Conservation (phyloP, 2,113 vertebrate species). For the Tychaedon coryphoeus region DNA sequence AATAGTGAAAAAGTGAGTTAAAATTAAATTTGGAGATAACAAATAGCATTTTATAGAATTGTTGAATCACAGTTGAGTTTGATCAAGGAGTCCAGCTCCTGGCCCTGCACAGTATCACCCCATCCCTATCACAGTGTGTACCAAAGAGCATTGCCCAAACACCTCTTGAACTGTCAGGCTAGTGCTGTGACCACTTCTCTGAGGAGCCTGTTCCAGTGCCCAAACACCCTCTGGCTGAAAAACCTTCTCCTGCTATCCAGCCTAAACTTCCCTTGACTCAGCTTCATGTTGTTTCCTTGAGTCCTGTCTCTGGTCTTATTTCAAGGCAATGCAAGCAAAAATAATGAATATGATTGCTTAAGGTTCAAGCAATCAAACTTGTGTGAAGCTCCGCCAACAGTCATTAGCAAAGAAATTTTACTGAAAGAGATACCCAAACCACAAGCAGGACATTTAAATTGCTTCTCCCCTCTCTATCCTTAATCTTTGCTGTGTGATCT, state of each 20-base stretch:
- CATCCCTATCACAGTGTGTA: fast-evolving
- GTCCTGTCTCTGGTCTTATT: neutral
- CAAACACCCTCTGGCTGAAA: fast-evolving
- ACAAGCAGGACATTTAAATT: neutral
- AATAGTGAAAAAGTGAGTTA: neutral
- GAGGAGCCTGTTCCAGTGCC: neutral
- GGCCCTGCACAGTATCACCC: neutral
- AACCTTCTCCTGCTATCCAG: neutral
- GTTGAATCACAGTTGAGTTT: neutral
- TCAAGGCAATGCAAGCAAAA: neutral
- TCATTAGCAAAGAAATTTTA: neutral
- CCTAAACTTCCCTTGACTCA: neutral
- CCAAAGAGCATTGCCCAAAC: neutral
- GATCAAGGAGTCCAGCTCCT: neutral
- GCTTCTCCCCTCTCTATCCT: neutral
- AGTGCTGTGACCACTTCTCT: neutral
- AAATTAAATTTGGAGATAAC: neutral
- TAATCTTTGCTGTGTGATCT: no score
- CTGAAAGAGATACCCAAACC: neutral
- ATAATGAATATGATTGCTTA: neutral
- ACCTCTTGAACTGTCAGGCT: neutral
- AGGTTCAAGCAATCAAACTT: neutral
- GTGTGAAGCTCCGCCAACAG: neutral
- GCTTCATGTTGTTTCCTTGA: neutral
- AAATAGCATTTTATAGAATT: neutral